Conservation (phyloP, 1,140 invertebrate species). For the Lanistes nyassanus region DNA sequence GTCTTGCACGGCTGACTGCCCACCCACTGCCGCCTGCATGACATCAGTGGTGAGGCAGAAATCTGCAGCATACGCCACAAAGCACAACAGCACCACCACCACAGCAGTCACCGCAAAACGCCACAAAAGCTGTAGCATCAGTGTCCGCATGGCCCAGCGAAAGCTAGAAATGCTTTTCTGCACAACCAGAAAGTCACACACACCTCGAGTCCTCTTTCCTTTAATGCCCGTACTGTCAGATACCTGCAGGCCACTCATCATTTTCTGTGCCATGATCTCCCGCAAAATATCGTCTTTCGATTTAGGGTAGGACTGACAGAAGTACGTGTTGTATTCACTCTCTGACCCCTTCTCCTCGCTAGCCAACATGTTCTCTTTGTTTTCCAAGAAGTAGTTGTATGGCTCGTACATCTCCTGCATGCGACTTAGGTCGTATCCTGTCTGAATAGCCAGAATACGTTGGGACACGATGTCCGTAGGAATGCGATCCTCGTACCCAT, state of each 20-base stretch:
- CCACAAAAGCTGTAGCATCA: conserved; percentile 50
- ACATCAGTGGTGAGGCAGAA: conserved; percentile 50
- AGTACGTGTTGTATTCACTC: conserved; percentile 44
- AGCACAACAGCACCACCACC: conserved; percentile 46
- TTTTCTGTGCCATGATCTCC: conserved; percentile 55
- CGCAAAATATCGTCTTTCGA: conserved; percentile 55
- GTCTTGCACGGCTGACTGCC: conserved; percentile 46
- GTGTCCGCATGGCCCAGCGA: conserved; percentile 35
- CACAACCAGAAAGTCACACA: neutral
- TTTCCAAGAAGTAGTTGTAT: conserved; percentile 41
- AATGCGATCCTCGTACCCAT: conserved; percentile 50
- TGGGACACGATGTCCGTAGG: conserved; percentile 53
- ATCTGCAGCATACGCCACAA: conserved; percentile 49
- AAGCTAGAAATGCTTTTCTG: neutral
- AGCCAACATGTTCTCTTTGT: conserved; percentile 39
- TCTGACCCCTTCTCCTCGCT: conserved; percentile 36
- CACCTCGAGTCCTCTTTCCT: too few species aligned
- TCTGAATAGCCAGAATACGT: conserved; percentile 54
- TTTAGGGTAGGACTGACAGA: conserved; percentile 46
- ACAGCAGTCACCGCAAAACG: conserved; percentile 44
- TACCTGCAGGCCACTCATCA: conserved; percentile 33
- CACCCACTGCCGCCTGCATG: conserved; percentile 49
- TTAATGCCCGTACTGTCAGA: too few species aligned
- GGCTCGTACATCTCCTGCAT: conserved; percentile 40
- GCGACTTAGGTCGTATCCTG: conserved; percentile 41